Percentiles rank a stretch among this genome's conserved stretches.
phyloP scores from a whole-genome alignment of 2,888 invertebrate species.

The Spodoptera littoralis region DNA sequence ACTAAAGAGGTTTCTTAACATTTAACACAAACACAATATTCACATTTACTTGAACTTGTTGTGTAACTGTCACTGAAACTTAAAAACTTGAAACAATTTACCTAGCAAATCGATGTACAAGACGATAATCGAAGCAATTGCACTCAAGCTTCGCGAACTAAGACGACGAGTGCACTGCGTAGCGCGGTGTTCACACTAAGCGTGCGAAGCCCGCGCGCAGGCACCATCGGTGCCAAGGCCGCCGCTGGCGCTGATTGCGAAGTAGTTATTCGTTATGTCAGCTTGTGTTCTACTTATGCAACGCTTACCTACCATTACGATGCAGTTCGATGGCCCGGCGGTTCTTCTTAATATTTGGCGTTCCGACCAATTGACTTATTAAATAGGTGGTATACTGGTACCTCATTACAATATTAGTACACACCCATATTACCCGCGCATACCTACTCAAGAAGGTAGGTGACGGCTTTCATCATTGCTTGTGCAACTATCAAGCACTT shows the following conservation, averaged over 20 bases:
- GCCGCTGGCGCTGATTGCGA: conserved; percentile 76
- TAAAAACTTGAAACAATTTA: conserved; percentile 48
- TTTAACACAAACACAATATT: no score
- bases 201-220: conserved; percentile 55
- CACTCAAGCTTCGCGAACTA: conserved; percentile 68
- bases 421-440: no score
- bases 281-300: conserved; percentile 87
- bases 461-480: no score
- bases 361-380: background rate
- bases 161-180: conserved; percentile 63
- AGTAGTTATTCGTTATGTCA: conserved; percentile 85
- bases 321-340: conserved; percentile 82
- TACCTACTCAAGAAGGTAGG: no score
- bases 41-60: background rate
- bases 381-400: background rate
- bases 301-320: conserved; percentile 76
- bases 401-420: no score
- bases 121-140: conserved; percentile 57
- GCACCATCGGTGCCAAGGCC: conserved; percentile 83
- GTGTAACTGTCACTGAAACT: background rate
- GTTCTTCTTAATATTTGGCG: conserved; percentile 49
- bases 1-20: no score
- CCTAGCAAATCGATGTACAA: conserved; percentile 55
- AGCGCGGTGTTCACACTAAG: conserved; percentile 59
- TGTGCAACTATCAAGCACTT: no score